These are phyloP conservation scores for Operophtera brumata DNA, from an alignment of 2,888 invertebrate species.

Conservation along the genomic window DNA sequence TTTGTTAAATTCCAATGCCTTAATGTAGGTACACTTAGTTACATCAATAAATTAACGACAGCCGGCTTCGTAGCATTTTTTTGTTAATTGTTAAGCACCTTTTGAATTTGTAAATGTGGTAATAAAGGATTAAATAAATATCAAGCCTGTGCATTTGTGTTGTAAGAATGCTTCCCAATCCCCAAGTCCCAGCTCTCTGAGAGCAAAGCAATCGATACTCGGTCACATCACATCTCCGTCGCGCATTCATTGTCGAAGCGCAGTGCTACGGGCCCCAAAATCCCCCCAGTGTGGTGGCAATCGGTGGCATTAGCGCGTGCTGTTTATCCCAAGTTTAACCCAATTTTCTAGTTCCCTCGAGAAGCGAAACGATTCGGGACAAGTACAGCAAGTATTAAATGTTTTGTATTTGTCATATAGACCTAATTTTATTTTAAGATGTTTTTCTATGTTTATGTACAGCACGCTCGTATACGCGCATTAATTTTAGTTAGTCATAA, in stretches of 20 bases:
- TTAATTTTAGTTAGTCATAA: too few relatives aligned
- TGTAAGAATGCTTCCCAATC: slow-evolving; percentile 15
- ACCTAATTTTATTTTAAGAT: too few relatives aligned
- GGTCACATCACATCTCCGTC: slow-evolving; percentile 76
- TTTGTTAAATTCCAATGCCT: too few relatives aligned
- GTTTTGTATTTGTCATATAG: too few relatives aligned
- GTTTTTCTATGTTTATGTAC: too few relatives aligned
- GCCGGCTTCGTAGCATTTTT: too few relatives aligned
- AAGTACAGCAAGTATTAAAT: slow-evolving; percentile 63
- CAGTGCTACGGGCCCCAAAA: slow-evolving; percentile 71
- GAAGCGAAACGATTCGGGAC: slow-evolving; percentile 46
- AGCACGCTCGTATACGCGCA: too few relatives aligned
- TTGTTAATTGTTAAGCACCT: too few relatives aligned
- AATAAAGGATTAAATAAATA: not conserved
- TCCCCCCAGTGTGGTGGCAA: slow-evolving; percentile 69
- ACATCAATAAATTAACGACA: too few relatives aligned
- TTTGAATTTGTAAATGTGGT: not conserved
- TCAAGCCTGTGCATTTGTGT: slow-evolving; percentile 3
- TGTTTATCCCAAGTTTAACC: too few relatives aligned
- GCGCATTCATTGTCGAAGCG: slow-evolving; percentile 74
- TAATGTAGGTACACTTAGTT: too few relatives aligned
- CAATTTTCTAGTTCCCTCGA: slow-evolving; percentile 76
- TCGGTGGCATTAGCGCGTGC: slow-evolving; percentile 69
- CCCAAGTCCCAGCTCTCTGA: slow-evolving; percentile 18
- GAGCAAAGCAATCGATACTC: slow-evolving; percentile 76